Percentiles rank a stretch among this genome's conserved stretches.
Conservation (phyloP, 2,113 vertebrate genomes). For the Campylomormyrus tamandua region DNA sequence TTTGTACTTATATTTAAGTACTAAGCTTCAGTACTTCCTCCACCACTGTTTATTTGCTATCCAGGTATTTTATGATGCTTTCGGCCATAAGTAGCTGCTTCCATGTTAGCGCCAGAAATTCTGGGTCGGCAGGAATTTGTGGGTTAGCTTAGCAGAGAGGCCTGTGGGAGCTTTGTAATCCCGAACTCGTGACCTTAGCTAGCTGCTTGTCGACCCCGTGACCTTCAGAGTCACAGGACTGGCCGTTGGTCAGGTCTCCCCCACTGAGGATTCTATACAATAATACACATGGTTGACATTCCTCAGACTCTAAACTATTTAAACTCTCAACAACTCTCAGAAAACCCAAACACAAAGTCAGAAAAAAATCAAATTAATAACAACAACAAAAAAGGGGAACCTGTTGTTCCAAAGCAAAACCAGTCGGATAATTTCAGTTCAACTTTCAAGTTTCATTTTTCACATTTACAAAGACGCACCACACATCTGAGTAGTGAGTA, state of each 20-base stretch:
- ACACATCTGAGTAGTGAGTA: not conserved
- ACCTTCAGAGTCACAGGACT: not conserved
- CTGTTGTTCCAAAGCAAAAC: not conserved
- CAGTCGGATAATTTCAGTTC: not conserved
- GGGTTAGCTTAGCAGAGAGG: not conserved
- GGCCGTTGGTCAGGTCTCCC: not conserved
- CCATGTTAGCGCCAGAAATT: not conserved
- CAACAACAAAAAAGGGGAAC: not conserved
- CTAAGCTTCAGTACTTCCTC: too few relatives aligned
- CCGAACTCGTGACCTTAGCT: not conserved
- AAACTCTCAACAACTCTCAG: not conserved
- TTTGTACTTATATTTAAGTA: too few relatives aligned
- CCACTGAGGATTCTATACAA: not conserved
- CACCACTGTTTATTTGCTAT: not conserved
- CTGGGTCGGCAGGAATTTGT: not conserved
- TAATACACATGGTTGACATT: not conserved
- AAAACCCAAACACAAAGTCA: not conserved
- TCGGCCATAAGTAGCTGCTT: not conserved
- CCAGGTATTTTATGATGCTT: not conserved
- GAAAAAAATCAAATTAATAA: not conserved
- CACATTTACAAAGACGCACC: not conserved
- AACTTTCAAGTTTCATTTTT: not conserved
- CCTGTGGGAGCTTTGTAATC: not conserved
- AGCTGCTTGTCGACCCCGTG: not conserved
- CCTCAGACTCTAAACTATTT: not conserved